Evolutionary conservation across 2,888 invertebrate species (phyloP).

Genomic region (Dascillus cervinus): DNA sequence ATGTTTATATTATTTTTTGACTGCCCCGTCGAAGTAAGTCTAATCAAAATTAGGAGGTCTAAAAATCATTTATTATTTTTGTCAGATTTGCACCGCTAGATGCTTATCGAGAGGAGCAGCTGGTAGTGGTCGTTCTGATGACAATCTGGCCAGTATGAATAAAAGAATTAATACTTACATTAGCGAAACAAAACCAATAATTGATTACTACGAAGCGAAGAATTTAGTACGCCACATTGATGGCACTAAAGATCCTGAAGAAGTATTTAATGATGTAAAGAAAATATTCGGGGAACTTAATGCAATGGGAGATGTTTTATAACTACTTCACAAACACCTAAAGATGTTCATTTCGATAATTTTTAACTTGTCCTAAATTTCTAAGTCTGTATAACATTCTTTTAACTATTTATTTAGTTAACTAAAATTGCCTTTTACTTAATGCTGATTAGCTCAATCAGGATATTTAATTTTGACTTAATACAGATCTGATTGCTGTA

Average conservation of each 20-base stretch:
- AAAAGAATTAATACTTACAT: conserved; percentile 83
- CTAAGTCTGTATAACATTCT: too few species aligned
- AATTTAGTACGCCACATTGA: conserved; percentile 70
- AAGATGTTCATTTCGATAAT: too few species aligned
- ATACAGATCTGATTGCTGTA: too few species aligned
- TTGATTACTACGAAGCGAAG: conserved; percentile 66
- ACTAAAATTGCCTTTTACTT: too few species aligned
- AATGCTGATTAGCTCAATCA: too few species aligned
- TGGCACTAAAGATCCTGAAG: conserved; percentile 56
- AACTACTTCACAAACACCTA: too few species aligned
- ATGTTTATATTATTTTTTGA: conserved; percentile 90
- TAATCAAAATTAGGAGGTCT: conserved; percentile 1
- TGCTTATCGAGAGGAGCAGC: conserved; percentile 81
- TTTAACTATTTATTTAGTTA: too few species aligned
- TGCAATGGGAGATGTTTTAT: conserved; percentile 7
- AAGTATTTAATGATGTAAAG: conserved; percentile 48
- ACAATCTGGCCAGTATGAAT: conserved; percentile 80
- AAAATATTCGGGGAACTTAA: conserved; percentile 24
- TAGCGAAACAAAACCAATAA: conserved; percentile 83
- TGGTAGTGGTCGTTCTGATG: conserved; percentile 90
- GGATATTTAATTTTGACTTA: too few species aligned
- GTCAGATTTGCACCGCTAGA: conserved; percentile 66
- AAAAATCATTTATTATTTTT: too few species aligned
- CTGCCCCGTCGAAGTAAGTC: conserved; percentile 62
- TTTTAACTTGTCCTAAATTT: too few species aligned